Evolutionary conservation across 2,888 invertebrate genomes (phyloP), one percentile per base, ranked within the genome.

Genomic region (Thereva nobilitata): DNA sequence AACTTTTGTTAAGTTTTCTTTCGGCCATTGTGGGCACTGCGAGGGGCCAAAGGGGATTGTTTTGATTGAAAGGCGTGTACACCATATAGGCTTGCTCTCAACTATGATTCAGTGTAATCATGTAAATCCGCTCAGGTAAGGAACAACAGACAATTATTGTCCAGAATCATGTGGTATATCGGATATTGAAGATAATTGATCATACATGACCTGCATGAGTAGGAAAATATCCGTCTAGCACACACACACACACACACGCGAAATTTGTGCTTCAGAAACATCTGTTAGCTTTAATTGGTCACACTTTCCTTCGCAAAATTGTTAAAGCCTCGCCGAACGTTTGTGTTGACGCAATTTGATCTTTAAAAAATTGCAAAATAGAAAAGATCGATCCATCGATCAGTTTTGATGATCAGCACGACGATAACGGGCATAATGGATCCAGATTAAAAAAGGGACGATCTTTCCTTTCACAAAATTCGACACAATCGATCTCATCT

Each of bases 251-350:
- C n/a, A n/a, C n/a, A n/a, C n/a, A n/a, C n/a, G n/a, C n/a, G 41
- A 47, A 8, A 59, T 34, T 61, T n/a, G 47, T 47, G 47, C 23
- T 38, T 37, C 61, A 23, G 23, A 2, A 23, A 23, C 23, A 61
- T 61, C 61, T 61, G 61, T 61, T 61, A 40, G 12, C 50, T 50
- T 40, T 61, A 61, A 61, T 61, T 61, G 61, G 61, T 61, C 61
- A 61, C 61, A 61, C 61, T 61, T 61, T 61, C 61, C 23, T 49
- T 50, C 37, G 41, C 45, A 6, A 2, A 6, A 49, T 7, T 2
- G 44, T 44, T 42, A 57, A 57, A 57, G 44, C 45, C 45, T 10
- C 12, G 23, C 52, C 38, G 41, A 50, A 49, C 61, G 61, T 41
- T 50, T 50, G 50, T 50, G 50, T 61, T 61, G 61, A 50, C 61